Conservation (phyloP, 2,113 vertebrate species). For the Geococcyx californianus region DNA sequence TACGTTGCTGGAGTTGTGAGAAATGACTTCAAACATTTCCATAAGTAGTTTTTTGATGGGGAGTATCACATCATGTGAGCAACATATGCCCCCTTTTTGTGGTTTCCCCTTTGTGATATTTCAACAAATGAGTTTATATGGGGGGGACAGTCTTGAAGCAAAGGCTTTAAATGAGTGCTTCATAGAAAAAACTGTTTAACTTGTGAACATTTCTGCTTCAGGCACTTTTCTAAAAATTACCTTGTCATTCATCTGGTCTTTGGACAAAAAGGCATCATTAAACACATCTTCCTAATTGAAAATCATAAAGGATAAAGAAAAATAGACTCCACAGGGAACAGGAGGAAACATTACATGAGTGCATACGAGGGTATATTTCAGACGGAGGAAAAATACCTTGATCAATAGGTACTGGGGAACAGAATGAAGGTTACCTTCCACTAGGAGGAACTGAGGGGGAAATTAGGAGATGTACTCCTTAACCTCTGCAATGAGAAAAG, state of each 20-base stretch:
- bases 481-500: not conserved
- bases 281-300: not conserved
- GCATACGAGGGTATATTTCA: not conserved
- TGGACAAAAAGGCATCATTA: not conserved
- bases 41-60: not conserved
- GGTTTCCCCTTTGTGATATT: not conserved
- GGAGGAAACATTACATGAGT: not conserved
- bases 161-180: not conserved
- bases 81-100: not conserved
- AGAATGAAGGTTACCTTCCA: not conserved
- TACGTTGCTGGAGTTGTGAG: not conserved
- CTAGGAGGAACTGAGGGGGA: no score
- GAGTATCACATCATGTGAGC: not conserved
- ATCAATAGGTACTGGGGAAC: not conserved
- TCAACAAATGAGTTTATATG: not conserved
- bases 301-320: not conserved
- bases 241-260: not conserved
- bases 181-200: not conserved
- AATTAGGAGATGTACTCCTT: not conserved
- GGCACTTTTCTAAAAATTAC: not conserved
- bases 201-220: not conserved
- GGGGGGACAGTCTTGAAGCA: not conserved
- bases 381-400: not conserved
- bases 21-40: not conserved
- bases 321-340: not conserved